Conservation (phyloP, 2,113 vertebrate genomes). For the Cyprinodon brontotheroides region DNA sequence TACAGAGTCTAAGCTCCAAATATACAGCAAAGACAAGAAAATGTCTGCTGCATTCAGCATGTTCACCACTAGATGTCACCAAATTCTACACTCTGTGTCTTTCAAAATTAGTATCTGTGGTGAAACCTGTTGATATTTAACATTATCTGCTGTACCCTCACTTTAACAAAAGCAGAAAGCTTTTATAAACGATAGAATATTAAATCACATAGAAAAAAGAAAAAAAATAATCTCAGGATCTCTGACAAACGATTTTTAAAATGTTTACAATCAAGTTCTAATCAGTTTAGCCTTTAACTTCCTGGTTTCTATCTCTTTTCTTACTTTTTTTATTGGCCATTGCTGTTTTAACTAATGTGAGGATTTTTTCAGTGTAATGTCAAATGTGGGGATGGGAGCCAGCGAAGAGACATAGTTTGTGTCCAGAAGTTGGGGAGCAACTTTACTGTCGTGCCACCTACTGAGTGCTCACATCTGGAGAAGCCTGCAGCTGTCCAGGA, state of each 20-base stretch:
- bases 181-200: background rate
- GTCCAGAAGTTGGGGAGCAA: conserved; percentile 81
- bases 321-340: background rate
- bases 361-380: conserved; percentile 47
- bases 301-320: background rate
- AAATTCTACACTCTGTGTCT: no score
- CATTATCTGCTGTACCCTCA: background rate
- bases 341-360: background rate
- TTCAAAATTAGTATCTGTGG: no score
- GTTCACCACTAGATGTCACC: no score
- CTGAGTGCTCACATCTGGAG: conserved; percentile 82
- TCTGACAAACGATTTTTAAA: no score
- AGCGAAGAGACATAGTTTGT: conserved; percentile 87
- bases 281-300: no score
- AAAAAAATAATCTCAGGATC: background rate
- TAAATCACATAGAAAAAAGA: background rate
- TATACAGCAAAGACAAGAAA: no score
- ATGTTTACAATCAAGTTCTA: no score
- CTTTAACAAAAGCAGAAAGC: background rate
- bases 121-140: background rate
- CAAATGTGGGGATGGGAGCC: conserved; percentile 81
- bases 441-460: conserved; percentile 72
- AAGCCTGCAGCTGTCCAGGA: conserved; percentile 83
- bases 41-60: no score
- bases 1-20: no score